Percentiles rank a stretch among this genome's conserved stretches.
These are phyloP conservation scores for Echiichthys vipera DNA, from an alignment of 2,797 vertebrate species.

Conservation along the genomic window DNA sequence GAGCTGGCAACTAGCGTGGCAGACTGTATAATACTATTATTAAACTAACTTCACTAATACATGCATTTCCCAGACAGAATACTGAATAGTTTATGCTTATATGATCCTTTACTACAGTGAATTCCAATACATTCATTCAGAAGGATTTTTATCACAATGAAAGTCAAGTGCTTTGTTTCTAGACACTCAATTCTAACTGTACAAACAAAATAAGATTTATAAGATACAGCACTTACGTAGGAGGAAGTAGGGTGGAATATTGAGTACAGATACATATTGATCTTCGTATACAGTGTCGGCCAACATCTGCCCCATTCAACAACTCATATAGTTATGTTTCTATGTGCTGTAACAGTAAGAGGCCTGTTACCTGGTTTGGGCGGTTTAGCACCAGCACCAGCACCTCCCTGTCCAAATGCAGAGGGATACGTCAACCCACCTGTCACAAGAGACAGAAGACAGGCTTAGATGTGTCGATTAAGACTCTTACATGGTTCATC, in stretches of 20 bases:
- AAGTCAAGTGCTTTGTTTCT: not conserved
- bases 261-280: not conserved
- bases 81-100: not conserved
- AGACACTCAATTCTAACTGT: not conserved
- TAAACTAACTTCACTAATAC: not conserved
- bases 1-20: not conserved
- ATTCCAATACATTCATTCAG: not conserved
- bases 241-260: not conserved
- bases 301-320: not conserved
- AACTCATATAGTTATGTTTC: not conserved
- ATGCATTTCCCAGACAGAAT: not conserved
- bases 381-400: slow-evolving; percentile 72
- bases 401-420: slow-evolving; percentile 60
- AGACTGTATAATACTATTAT: not conserved
- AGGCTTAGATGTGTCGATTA: slow-evolving; percentile 4
- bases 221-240: not conserved
- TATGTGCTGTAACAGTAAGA: not conserved
- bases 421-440: slow-evolving; percentile 66
- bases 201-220: not conserved
- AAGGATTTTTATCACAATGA: not conserved
- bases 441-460: slow-evolving; percentile 35
- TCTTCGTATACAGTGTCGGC: not conserved
- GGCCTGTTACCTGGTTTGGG: slow-evolving; percentile 81
- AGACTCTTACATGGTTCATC: not conserved
- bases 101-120: not conserved